A percentile compares a stretch with the other conserved stretches of the same genome.
Conservation (phyloP, 2,888 invertebrate species). For the Drosophila kambysellisi region DNA sequence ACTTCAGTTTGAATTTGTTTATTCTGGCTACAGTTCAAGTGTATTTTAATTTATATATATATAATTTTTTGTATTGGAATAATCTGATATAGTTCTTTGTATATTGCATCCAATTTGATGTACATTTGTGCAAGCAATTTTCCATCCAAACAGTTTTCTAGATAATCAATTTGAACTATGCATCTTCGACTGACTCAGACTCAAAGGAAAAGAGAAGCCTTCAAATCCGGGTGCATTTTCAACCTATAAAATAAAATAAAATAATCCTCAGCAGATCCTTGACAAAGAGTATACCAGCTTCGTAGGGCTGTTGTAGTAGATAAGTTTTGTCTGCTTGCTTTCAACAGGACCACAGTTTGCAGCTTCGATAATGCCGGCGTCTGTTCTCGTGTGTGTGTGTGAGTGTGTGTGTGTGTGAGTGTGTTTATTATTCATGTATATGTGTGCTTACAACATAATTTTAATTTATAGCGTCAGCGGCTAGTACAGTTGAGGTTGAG, state of each 20-base stretch:
- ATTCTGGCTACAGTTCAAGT: background rate
- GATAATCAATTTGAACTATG: background rate
- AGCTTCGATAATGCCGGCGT: conserved; percentile 42
- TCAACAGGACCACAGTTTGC: conserved; percentile 36
- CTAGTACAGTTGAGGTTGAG: conserved; percentile 74
- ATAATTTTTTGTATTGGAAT: no score
- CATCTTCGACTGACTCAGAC: background rate
- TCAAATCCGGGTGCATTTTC: background rate
- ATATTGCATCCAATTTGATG: background rate
- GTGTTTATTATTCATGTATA: conserved; percentile 16
- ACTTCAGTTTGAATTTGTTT: background rate
- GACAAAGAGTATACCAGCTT: conserved; percentile 20
- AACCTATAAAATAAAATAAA: background rate
- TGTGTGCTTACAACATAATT: conserved; percentile 76
- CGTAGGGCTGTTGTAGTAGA: background rate
- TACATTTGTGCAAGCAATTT: background rate
- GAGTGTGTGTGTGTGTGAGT: conserved; percentile 22
- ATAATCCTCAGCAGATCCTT: background rate
- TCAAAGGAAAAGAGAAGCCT: background rate
- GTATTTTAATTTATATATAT: background rate
- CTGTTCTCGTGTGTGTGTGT: conserved; percentile 28
- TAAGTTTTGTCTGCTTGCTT: conserved; percentile 12
- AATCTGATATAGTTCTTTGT: no score
- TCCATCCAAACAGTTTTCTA: background rate
- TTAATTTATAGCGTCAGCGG: conserved; percentile 72